Evolutionary conservation across 2,113 vertebrate species (phyloP).

Genomic region (Picathartes gymnocephalus): DNA sequence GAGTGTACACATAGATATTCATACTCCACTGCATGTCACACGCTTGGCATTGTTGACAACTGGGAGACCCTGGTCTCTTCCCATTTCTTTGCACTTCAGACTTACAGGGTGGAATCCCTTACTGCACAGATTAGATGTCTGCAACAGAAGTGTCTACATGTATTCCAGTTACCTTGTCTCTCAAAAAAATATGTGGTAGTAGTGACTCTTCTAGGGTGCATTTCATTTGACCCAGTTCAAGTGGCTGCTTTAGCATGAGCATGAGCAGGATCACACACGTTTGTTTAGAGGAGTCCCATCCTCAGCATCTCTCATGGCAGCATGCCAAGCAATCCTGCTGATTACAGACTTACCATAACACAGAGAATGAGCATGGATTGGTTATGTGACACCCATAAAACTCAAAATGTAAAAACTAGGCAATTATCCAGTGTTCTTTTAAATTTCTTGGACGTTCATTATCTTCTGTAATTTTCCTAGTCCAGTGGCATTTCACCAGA

Average conservation of each 20-base stretch:
- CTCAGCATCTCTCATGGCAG: background rate
- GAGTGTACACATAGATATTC: background rate
- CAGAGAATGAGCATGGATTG: background rate
- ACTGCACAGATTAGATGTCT: background rate
- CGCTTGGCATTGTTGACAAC: background rate
- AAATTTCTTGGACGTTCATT: background rate
- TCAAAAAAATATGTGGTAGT: background rate
- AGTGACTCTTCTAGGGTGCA: background rate
- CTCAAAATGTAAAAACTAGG: background rate
- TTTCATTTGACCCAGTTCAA: background rate
- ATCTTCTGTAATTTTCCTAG: background rate
- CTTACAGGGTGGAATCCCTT: background rate
- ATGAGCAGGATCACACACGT: background rate
- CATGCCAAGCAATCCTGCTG: background rate
- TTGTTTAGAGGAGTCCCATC: background rate
- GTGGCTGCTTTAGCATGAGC: background rate
- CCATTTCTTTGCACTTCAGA: background rate
- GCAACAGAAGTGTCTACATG: background rate
- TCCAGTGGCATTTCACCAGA: background rate
- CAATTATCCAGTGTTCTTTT: background rate
- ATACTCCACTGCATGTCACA: background rate
- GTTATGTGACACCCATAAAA: background rate
- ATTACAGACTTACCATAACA: background rate
- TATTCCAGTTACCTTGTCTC: background rate
- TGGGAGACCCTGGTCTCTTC: background rate